Percentiles rank a stretch among this genome's conserved stretches.
phyloP scores from a whole-genome alignment of 2,113 vertebrate species.

The Strigops habroptila region DNA sequence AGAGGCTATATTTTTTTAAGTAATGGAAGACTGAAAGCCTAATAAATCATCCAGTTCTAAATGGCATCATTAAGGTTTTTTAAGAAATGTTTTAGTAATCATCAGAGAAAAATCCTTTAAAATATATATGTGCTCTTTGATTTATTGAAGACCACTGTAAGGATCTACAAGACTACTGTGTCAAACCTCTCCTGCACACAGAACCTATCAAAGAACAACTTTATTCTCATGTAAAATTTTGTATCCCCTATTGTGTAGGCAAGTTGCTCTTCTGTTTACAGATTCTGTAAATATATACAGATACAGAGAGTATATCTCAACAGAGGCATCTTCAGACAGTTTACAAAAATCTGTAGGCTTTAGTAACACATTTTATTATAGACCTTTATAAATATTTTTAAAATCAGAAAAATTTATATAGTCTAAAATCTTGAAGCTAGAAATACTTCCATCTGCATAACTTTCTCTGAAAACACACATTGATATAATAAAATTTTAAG shows the following conservation, averaged over 20 bases:
- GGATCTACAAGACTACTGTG: background rate
- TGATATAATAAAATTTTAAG: background rate
- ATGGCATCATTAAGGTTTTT: background rate
- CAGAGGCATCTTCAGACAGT: background rate
- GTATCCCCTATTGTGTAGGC: background rate
- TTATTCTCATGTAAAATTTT: background rate
- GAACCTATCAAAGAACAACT: background rate
- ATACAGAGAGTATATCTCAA: background rate
- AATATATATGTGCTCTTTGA: background rate
- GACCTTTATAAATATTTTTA: background rate
- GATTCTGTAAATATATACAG: background rate
- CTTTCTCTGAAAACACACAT: background rate
- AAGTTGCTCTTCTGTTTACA: background rate
- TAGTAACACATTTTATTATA: background rate
- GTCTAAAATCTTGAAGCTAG: background rate
- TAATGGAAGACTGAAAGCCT: background rate
- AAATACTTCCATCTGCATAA: background rate
- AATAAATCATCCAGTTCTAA: background rate
- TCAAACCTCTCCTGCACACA: fast-evolving
- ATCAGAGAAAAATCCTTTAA: background rate
- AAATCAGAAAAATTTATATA: background rate
- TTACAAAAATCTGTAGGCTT: background rate
- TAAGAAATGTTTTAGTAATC: background rate
- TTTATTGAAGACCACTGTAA: background rate
- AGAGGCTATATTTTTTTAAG: background rate